A percentile compares a stretch with the other conserved stretches of the same genome.
These are phyloP conservation scores for Brenthis daphne DNA, from an alignment of 2,888 invertebrate genomes.

Conservation along the genomic window DNA sequence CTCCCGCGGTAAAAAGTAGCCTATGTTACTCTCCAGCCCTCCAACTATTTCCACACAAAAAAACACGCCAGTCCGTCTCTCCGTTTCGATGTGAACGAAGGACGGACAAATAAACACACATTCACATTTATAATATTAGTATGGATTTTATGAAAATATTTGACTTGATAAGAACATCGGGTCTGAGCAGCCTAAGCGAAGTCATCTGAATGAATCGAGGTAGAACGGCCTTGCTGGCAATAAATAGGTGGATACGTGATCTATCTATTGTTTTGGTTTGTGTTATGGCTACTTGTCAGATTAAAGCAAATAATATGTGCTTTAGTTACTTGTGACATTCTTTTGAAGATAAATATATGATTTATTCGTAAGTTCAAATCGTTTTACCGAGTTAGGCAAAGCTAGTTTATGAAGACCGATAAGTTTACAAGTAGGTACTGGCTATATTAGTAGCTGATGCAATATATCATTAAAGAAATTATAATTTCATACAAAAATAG, in stretches of 20 bases:
- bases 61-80: too few relatives aligned
- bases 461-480: too few relatives aligned
- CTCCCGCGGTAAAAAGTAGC: too few relatives aligned
- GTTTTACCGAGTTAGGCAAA: too few relatives aligned
- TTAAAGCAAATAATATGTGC: not conserved
- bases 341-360: not conserved
- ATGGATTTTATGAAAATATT: too few relatives aligned
- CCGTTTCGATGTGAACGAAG: too few relatives aligned
- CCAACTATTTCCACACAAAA: too few relatives aligned
- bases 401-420: not conserved
- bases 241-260: slow-evolving; percentile 38
- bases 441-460: too few relatives aligned
- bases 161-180: slow-evolving; percentile 8
- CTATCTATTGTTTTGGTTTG: slow-evolving; percentile 38
- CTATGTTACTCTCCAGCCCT: too few relatives aligned
- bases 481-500: too few relatives aligned
- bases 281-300: slow-evolving; percentile 25
- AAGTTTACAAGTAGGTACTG: not conserved
- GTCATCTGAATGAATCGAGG: slow-evolving; percentile 41
- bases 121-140: too few relatives aligned
- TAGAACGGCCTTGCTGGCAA: slow-evolving; percentile 37
- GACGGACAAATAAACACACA: too few relatives aligned
- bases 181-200: slow-evolving; percentile 24
- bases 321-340: not conserved
- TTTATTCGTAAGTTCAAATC: not conserved